Evolutionary conservation across 2,113 vertebrate species (phyloP).

Genomic region (Aspidoscelis tigris): DNA sequence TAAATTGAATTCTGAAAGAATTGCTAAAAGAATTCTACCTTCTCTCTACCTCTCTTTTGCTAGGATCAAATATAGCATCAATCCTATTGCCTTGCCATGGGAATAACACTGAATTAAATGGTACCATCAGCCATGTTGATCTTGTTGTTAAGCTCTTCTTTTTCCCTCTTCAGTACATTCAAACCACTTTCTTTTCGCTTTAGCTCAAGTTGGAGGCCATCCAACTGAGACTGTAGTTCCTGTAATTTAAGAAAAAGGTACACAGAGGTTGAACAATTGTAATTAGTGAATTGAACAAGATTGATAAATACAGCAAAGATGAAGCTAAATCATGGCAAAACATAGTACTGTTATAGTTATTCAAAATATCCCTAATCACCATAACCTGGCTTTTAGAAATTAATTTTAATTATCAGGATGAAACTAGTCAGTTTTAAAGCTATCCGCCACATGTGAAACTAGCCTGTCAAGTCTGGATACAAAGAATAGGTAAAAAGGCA

Average conservation of each 20-base stretch:
- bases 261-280: not conserved
- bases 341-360: too few species aligned
- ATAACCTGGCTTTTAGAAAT: too few species aligned
- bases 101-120: not conserved
- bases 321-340: too few species aligned
- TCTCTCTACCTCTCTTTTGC: not conserved
- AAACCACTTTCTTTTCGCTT: slow-evolving; percentile 47
- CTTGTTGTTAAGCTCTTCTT: slow-evolving; percentile 23
- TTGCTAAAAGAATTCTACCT: not conserved
- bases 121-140: slow-evolving; percentile 24
- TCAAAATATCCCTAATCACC: too few species aligned
- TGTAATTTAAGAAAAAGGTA: not conserved
- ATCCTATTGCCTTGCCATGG: not conserved
- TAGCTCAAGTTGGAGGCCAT: slow-evolving; percentile 37
- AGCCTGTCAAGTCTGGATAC: too few species aligned
- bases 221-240: slow-evolving; percentile 30
- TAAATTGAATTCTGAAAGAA: not conserved
- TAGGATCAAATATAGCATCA: too few species aligned
- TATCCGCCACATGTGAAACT: too few species aligned
- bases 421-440: too few species aligned
- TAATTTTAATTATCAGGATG: too few species aligned
- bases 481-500: too few species aligned
- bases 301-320: too few species aligned
- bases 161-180: slow-evolving; percentile 32
- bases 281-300: not conserved